Evolutionary conservation across 2,113 vertebrate genomes (phyloP).

Genomic region (Macheiramphus alcinus): DNA sequence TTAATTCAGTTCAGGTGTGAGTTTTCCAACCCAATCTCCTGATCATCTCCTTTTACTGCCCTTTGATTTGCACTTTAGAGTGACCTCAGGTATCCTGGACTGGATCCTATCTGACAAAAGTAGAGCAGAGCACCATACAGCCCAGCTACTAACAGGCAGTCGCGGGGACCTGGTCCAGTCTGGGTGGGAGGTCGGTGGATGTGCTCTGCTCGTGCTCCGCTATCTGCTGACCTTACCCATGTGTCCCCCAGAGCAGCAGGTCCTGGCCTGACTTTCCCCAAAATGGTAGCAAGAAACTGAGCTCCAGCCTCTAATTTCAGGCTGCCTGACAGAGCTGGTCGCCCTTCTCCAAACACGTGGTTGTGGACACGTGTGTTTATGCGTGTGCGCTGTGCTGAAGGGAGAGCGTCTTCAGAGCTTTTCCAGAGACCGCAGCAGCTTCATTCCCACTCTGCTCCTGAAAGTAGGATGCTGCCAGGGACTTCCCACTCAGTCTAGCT

Average conservation of each 20-base stretch:
- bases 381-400: not conserved
- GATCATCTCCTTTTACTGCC: not conserved
- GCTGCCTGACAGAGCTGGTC: not conserved
- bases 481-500: not conserved
- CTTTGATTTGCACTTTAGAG: not conserved
- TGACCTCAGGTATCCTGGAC: not conserved
- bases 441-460: not conserved
- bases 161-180: accelerated
- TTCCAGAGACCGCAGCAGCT: not conserved
- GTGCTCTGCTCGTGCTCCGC: not conserved
- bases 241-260: not conserved
- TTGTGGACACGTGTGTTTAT: not conserved
- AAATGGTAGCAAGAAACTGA: not conserved
- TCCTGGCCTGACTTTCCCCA: not conserved
- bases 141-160: not conserved
- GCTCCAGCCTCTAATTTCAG: not conserved
- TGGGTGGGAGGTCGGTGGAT: not conserved
- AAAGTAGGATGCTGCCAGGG: not conserved
- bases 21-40: not conserved
- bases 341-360: not conserved
- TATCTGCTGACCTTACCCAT: not conserved
- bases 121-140: not conserved
- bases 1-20: not conserved
- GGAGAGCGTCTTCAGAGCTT: not conserved
- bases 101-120: not conserved